phyloP scores from a whole-genome alignment of 2,888 invertebrate genomes.

The Ptychoptera contaminata region DNA sequence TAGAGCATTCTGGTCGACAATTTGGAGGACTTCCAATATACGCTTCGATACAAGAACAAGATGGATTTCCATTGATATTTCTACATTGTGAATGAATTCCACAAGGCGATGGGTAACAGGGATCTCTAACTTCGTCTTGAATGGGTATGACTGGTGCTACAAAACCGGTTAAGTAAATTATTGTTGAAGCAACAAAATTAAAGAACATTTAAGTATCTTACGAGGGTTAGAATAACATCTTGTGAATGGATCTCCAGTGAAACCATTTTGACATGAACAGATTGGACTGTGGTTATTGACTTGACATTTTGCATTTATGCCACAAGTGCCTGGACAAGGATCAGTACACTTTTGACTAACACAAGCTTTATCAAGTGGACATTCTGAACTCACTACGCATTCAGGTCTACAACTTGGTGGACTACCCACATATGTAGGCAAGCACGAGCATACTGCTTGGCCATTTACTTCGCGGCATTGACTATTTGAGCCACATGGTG shows the following conservation, averaged over 20 bases:
- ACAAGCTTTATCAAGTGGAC: constrained; percentile 47
- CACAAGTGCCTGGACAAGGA: constrained; percentile 55
- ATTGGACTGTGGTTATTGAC: constrained; percentile 55
- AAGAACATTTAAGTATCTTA: constrained; percentile 33
- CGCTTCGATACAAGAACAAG: constrained; percentile 45
- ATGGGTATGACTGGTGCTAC: constrained; percentile 17
- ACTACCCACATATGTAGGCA: constrained; percentile 46
- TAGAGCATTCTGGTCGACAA: constrained; percentile 53
- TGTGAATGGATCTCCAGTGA: constrained; percentile 57
- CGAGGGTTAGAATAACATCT: constrained; percentile 33
- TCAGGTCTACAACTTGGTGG: constrained; percentile 60
- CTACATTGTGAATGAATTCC: constrained; percentile 52
- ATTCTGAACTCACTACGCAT: constrained; percentile 48
- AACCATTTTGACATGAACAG: constrained; percentile 46
- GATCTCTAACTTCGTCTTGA: constrained; percentile 28
- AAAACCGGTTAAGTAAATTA: background rate
- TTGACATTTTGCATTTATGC: constrained; percentile 47
- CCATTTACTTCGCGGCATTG: constrained; percentile 53
- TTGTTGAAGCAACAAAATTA: constrained; percentile 12
- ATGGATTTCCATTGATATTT: constrained; percentile 40
- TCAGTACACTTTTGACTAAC: constrained; percentile 50
- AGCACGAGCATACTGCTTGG: constrained; percentile 52
- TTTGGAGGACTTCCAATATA: constrained; percentile 57
- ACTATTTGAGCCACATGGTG: constrained; percentile 65
- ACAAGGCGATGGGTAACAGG: constrained; percentile 49